A percentile compares a stretch with the other conserved stretches of the same genome.
Conservation (phyloP, 2,113 vertebrate species). For the Piliocolobus tephrosceles region DNA sequence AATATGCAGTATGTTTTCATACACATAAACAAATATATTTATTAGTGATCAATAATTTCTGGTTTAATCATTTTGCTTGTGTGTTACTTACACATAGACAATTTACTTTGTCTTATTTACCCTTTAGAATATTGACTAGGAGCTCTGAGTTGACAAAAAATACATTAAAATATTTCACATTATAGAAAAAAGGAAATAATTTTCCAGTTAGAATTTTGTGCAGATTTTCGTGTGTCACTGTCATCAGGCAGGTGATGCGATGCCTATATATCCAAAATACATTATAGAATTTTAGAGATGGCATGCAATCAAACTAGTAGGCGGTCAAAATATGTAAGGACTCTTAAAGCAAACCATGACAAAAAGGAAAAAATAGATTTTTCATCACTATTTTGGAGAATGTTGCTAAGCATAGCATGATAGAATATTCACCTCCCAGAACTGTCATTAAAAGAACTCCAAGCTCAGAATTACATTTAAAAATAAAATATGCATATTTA, state of each 20-base stretch:
- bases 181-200: background rate
- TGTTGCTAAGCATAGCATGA: background rate
- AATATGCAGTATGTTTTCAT: background rate
- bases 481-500: conserved; percentile 2
- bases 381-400: conserved; percentile 14
- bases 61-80: background rate
- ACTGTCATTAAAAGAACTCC: background rate
- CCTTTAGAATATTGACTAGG: background rate
- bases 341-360: background rate
- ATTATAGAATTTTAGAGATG: conserved; percentile 33
- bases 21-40: background rate
- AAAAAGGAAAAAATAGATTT: background rate
- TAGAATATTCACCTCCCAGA: background rate
- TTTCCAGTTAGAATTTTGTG: background rate
- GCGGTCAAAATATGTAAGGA: background rate
- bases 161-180: background rate
- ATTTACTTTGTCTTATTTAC: background rate
- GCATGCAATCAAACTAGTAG: background rate
- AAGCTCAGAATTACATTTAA: background rate
- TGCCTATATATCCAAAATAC: background rate
- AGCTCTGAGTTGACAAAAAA: background rate
- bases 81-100: background rate
- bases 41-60: background rate
- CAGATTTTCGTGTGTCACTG: background rate
- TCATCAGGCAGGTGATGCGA: background rate